Evolutionary conservation across 2,113 vertebrate species (phyloP).

Genomic region (Cepphus grylle): DNA sequence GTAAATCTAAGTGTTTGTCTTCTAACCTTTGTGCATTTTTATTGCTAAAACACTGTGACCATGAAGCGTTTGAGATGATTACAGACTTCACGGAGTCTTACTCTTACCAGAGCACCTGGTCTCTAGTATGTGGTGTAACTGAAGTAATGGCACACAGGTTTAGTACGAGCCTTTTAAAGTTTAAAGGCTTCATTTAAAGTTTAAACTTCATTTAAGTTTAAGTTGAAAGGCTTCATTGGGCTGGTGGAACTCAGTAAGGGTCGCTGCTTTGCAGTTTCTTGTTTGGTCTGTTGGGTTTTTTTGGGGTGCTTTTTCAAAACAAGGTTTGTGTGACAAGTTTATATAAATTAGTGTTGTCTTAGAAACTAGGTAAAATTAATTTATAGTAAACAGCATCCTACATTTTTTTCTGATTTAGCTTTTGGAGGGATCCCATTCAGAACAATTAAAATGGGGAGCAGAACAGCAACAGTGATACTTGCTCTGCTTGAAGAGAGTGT

Average conservation of each 20-base stretch:
- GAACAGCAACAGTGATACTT: not conserved
- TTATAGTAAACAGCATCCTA: not conserved
- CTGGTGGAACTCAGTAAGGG: fast-evolving
- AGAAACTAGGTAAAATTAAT: not conserved
- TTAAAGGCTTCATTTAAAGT: not conserved
- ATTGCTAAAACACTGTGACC: not conserved
- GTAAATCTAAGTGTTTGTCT: not conserved
- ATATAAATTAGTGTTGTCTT: not conserved
- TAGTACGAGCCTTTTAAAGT: not conserved
- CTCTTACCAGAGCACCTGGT: not conserved
- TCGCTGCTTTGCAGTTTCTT: not conserved
- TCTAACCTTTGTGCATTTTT: not conserved
- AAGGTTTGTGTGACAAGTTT: not conserved
- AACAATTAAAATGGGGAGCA: not conserved
- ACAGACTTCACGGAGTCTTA: not conserved
- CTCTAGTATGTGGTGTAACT: not conserved
- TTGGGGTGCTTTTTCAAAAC: not conserved
- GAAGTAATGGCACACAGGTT: not conserved
- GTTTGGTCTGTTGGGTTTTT: not conserved
- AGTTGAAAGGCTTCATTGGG: not conserved
- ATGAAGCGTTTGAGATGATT: not conserved
- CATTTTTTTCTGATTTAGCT: not conserved
- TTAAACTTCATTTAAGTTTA: not conserved
- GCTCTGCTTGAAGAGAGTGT: not conserved
- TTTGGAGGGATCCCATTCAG: not conserved